Conservation (phyloP, 1,140 invertebrate genomes). For the Mactra quadrangularis region DNA sequence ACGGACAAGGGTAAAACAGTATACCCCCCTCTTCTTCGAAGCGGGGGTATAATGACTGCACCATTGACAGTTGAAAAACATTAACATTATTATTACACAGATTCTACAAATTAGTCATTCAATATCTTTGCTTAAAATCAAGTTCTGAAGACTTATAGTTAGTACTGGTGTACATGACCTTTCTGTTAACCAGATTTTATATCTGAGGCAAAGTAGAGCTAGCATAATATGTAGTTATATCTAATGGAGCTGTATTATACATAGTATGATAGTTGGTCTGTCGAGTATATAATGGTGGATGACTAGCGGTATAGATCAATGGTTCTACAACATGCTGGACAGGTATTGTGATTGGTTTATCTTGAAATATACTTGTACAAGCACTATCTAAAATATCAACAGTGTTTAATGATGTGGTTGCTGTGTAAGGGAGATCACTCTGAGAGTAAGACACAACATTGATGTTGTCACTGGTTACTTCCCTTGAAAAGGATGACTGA, state of each 20-base stretch:
- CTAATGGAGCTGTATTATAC: slow-evolving; percentile 9
- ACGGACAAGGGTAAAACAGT: no score
- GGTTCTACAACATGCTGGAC: background rate
- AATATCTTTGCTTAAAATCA: no score
- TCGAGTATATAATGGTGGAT: background rate
- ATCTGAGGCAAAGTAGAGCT: slow-evolving; percentile 18
- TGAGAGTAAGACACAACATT: background rate
- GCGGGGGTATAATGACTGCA: no score
- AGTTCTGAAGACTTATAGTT: no score
- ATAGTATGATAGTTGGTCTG: slow-evolving; percentile 18
- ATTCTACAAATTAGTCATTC: no score
- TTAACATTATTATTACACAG: no score
- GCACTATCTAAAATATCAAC: background rate
- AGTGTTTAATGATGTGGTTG: background rate
- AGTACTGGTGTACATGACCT: no score
- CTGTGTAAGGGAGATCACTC: background rate
- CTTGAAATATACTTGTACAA: background rate
- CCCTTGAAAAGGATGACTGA: background rate
- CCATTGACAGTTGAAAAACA: no score
- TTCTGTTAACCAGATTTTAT: no score
- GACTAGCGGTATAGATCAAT: background rate
- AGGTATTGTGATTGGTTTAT: background rate
- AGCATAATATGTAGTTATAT: slow-evolving; percentile 1
- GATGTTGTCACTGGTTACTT: background rate
- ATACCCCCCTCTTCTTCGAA: no score